Evolutionary conservation across 2,113 vertebrate genomes (phyloP).

Genomic region (Phaethornis superciliosus): DNA sequence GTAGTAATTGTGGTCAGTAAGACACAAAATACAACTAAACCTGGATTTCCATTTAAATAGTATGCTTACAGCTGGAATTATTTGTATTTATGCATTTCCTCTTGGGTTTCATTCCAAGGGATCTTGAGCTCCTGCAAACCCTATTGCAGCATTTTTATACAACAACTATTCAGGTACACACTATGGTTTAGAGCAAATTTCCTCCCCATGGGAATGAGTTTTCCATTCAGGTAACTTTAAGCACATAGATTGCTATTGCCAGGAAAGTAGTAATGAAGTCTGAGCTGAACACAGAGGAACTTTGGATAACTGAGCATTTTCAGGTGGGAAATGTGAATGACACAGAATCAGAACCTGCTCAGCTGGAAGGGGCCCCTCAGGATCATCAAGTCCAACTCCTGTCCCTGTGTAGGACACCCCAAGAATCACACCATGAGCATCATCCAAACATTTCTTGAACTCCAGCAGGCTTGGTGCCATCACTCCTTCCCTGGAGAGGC

Average conservation of each 20-base stretch:
- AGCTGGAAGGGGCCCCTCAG: no score
- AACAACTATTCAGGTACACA: slow-evolving; percentile 51
- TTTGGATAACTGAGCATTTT: background rate
- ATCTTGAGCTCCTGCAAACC: slow-evolving; percentile 57
- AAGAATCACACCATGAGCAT: no score
- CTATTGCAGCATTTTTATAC: slow-evolving; percentile 54
- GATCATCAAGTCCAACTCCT: no score
- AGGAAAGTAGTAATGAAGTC: slow-evolving; percentile 33
- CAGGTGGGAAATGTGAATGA: accelerated
- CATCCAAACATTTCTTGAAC: no score
- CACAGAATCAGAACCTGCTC: no score
- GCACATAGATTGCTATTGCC: slow-evolving; percentile 47
- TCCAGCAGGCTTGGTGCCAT: no score
- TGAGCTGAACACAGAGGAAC: background rate
- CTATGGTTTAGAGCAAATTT: slow-evolving; percentile 45
- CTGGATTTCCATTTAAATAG: slow-evolving; percentile 75
- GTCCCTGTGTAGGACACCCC: no score
- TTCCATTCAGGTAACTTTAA: slow-evolving; percentile 58
- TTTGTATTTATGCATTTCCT: slow-evolving; percentile 56
- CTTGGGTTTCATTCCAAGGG: slow-evolving; percentile 57
- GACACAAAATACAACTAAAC: slow-evolving; percentile 43
- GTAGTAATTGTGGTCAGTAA: slow-evolving; percentile 15
- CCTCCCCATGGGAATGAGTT: slow-evolving; percentile 44
- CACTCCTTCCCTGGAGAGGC: no score
- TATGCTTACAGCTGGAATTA: slow-evolving; percentile 57